Percentiles rank a stretch among this genome's conserved stretches.
Evolutionary conservation across 1,140 invertebrate species (phyloP).

Genomic region (Musca vetustissima): DNA sequence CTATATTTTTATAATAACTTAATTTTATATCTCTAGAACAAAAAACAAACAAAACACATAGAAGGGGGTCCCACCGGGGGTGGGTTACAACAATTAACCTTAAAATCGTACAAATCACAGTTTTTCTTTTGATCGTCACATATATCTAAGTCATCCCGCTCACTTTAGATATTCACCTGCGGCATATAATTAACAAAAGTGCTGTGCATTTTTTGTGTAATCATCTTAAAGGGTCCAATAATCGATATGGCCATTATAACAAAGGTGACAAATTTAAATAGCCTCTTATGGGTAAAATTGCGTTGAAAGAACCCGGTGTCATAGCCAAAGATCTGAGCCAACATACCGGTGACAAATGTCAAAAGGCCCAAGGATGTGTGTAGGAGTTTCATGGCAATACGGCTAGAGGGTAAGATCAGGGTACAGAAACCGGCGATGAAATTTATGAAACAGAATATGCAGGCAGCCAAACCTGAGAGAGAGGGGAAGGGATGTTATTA

Average conservation of each 20-base stretch:
- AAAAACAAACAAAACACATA: no score
- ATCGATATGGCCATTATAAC: slow-evolving; percentile 15
- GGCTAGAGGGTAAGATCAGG: slow-evolving; percentile 34
- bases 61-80: no score
- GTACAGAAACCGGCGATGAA: slow-evolving; percentile 32
- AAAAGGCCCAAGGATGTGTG: slow-evolving; percentile 39
- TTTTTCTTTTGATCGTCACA: no score
- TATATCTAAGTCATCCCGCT: no score
- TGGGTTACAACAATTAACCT: no score
- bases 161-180: no score
- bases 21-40: no score
- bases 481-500: background rate
- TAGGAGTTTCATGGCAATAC: slow-evolving; percentile 27
- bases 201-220: background rate
- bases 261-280: slow-evolving; percentile 24
- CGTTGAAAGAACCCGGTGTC: slow-evolving; percentile 47
- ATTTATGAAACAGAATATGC: slow-evolving; percentile 35
- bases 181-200: no score
- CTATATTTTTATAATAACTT: no score
- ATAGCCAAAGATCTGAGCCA: slow-evolving; percentile 48
- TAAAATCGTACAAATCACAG: no score
- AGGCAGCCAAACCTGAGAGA: slow-evolving; percentile 27
- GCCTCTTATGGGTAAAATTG: slow-evolving; percentile 35
- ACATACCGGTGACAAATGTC: slow-evolving; percentile 42
- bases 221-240: slow-evolving; percentile 19